phyloP scores from a whole-genome alignment of 2,888 invertebrate species.

The Coelogynopora nodosa region DNA sequence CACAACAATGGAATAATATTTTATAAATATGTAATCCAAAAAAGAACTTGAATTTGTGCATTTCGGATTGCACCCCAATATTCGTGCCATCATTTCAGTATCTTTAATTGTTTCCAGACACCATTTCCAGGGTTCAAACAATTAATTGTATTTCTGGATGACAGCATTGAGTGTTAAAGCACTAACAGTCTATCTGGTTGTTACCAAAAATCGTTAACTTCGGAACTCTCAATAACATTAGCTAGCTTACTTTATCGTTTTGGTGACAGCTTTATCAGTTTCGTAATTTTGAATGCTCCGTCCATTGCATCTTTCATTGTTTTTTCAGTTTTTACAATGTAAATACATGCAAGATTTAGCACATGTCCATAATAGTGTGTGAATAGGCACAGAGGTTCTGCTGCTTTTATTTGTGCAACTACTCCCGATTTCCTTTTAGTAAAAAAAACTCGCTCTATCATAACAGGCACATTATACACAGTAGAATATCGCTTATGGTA shows the following conservation, averaged over 20 bases:
- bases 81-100: constrained; percentile 11
- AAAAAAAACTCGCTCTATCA: constrained; percentile 1
- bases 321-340: background rate
- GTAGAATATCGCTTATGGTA: background rate
- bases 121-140: constrained; percentile 20
- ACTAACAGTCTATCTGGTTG: background rate
- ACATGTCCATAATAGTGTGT: background rate
- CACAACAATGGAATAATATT: background rate
- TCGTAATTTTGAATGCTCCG: background rate
- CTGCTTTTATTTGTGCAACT: background rate
- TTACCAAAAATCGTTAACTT: background rate
- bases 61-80: background rate
- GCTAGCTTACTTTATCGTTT: background rate
- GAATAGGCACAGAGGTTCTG: background rate
- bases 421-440: constrained; percentile 5
- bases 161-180: constrained; percentile 14
- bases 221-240: background rate
- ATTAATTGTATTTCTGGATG: constrained; percentile 9
- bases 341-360: background rate
- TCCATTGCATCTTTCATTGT: background rate
- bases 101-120: constrained; percentile 15
- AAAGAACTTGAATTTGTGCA: background rate
- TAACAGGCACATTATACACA: background rate
- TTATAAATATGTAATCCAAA: background rate
- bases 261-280: background rate